Evolutionary conservation across 2,113 vertebrate species (phyloP), one percentile per base, ranked within the genome.

Genomic region (Lophius piscatorius): DNA sequence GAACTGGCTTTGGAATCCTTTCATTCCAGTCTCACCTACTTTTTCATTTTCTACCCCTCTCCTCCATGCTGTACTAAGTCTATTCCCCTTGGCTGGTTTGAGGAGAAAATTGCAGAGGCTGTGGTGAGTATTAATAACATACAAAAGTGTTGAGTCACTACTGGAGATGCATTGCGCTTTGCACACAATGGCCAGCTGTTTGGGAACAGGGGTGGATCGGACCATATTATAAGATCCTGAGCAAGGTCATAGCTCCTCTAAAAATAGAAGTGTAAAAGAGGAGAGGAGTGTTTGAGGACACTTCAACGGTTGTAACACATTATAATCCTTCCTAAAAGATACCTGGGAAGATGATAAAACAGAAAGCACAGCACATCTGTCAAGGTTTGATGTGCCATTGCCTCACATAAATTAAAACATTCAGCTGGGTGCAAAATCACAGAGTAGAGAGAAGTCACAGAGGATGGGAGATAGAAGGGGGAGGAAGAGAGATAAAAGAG

Each of bases 81-180:
- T 33, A 35, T 56, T 64, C 22, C 55, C 41, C 13, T 8, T 59
- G 29, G 49, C 52, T 66, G 46, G 34, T 84, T 69, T 1, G 50
- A 67, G 67, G 58, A 23, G 56, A 22, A 51, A 29, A 42, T 55
- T 70, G 49, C 63, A 76, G 81, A 71, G 74, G 57, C 79, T 84
- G 85, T n/a, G 8, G 58, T 83, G 83, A 86, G 86, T 88, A 80
- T 70, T 90, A 88, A 90, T 87, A 71, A 70, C 12, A 48, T 80
- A 50, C 23, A 34, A 60, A 44, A 81, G 64, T 74, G 88, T 83
- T 88, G 88, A 90, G 88, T 90, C 87, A 90, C 63, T 82, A 70
- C 57, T 52, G 50, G 59, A 79, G 80, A 77, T 80, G 84, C 86
- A 81, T 47, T 84, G 84, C 64, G 55, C 75, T 69, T 40, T 41